These are phyloP conservation scores for Gobius niger DNA, from an alignment of 2,113 vertebrate genomes.

Conservation along the genomic window DNA sequence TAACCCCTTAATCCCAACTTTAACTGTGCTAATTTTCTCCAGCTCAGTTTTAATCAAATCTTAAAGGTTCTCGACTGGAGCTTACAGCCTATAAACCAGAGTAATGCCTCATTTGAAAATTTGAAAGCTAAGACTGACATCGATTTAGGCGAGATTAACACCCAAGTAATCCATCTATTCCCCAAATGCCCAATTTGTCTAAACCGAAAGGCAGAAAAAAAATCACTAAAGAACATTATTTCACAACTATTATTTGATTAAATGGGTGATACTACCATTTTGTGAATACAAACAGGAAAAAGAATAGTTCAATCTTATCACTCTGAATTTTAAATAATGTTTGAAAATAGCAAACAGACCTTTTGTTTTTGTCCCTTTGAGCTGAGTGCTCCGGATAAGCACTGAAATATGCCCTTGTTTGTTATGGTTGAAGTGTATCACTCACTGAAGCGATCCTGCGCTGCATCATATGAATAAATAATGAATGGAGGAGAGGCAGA, in stretches of 20 bases:
- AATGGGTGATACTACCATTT: background rate
- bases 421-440: constrained; percentile 74
- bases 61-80: too few relatives aligned
- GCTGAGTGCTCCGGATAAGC: constrained; percentile 58
- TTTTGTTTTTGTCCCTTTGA: constrained; percentile 11
- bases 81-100: too few relatives aligned
- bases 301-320: background rate
- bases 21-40: too few relatives aligned
- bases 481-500: constrained; percentile 53
- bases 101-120: too few relatives aligned
- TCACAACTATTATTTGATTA: background rate
- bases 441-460: constrained; percentile 57
- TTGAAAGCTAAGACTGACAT: too few relatives aligned
- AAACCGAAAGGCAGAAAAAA: too few relatives aligned
- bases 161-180: too few relatives aligned
- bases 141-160: too few relatives aligned
- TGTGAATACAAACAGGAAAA: background rate
- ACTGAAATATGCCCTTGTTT: constrained; percentile 67
- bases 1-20: too few relatives aligned
- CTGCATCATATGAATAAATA: constrained; percentile 73
- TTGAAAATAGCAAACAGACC: constrained; percentile 1
- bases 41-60: too few relatives aligned
- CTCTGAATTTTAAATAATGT: background rate
- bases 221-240: constrained; percentile 1
- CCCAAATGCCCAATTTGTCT: too few relatives aligned